These are phyloP conservation scores for Beaufortia kweichowensis DNA, from an alignment of 2,113 vertebrate genomes.

Conservation along the genomic window DNA sequence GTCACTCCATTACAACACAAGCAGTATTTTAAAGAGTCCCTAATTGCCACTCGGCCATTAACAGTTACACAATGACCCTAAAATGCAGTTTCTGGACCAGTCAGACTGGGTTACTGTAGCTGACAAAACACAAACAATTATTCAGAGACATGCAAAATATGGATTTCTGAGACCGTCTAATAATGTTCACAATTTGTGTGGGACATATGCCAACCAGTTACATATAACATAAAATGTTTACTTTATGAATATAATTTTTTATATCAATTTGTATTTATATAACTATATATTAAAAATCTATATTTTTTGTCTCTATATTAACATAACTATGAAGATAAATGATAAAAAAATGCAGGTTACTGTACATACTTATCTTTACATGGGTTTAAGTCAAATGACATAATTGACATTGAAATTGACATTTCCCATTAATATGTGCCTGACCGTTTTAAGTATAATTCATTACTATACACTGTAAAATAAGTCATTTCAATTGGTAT, in stretches of 20 bases:
- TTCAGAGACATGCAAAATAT: background rate
- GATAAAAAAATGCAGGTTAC: too few species aligned
- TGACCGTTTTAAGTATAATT: too few species aligned
- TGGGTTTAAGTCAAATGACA: too few species aligned
- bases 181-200: constrained; percentile 20
- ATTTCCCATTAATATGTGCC: too few species aligned
- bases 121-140: background rate
- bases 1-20: constrained; percentile 56
- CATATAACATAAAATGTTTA: constrained; percentile 31
- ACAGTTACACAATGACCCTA: constrained; percentile 45
- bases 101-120: background rate
- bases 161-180: background rate
- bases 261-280: too few species aligned
- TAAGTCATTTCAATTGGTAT: too few species aligned
- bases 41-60: constrained; percentile 44
- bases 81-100: constrained; percentile 4
- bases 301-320: constrained; percentile 16
- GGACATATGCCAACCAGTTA: background rate
- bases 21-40: constrained; percentile 48
- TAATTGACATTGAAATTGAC: too few species aligned
- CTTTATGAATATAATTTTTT: too few species aligned
- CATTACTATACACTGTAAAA: too few species aligned
- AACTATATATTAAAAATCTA: too few species aligned
- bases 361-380: too few species aligned
- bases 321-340: too few species aligned